Conservation (phyloP, 23 tunicate genomes). For the Ascidia mentula region DNA sequence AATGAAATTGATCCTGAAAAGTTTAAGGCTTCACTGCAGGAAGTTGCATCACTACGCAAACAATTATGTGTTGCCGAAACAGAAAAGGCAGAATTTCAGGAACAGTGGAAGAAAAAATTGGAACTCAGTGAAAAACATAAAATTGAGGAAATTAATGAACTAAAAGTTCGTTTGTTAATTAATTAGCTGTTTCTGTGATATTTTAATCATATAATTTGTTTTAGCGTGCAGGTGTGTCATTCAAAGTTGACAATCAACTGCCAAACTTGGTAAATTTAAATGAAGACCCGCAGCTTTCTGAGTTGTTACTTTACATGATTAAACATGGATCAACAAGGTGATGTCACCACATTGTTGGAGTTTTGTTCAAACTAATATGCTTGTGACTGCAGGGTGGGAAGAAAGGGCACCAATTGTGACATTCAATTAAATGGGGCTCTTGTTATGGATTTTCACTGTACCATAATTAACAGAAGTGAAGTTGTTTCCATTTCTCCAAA, state of each 20-base stretch:
- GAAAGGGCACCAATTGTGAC: conserved; percentile 82
- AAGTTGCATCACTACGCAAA: conserved; percentile 44
- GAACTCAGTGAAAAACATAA: conserved; percentile 71
- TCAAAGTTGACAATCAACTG: conserved; percentile 86
- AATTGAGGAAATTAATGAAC: conserved; percentile 77
- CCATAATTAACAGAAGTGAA: conserved; percentile 52
- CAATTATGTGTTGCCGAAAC: conserved; percentile 44
- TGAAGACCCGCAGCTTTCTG: conserved; percentile 92
- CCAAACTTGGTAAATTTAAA: conserved; percentile 84
- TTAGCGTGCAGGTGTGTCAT: conserved; percentile 91
- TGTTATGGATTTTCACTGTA: conserved; percentile 56
- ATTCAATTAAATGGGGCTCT: conserved; percentile 73
- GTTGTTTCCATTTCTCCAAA: conserved; percentile 65
- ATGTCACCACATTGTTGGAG: not conserved
- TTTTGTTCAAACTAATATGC: no score
- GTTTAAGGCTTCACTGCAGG: conserved; percentile 49
- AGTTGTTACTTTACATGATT: conserved; percentile 72
- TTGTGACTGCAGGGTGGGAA: conserved; percentile 47
- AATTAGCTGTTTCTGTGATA: not conserved
- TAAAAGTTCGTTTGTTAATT: conserved; percentile 62
- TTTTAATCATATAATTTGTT: not conserved
- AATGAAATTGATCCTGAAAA: conserved; percentile 45
- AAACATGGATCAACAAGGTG: conserved; percentile 74
- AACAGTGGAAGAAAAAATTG: conserved; percentile 55
- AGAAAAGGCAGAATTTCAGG: conserved; percentile 59